Base-by-base conservation (phyloP, 1,140 invertebrate genomes). In the Lutraria rhynchaena region DNA sequence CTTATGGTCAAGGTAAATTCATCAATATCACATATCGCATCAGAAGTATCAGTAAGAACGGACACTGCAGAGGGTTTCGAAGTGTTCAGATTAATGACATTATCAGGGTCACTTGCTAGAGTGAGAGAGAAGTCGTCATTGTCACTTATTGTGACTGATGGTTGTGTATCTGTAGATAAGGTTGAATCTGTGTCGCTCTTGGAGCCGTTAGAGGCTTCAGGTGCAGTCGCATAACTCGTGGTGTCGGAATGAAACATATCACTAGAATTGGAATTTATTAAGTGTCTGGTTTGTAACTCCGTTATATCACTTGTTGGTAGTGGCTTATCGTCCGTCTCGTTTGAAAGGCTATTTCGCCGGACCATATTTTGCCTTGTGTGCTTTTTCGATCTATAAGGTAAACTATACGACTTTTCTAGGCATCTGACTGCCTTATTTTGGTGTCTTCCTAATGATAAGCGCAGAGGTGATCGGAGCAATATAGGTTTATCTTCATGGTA, bases 11-110 rank as follows among this genome's bases (percentile, higher is more conserved):
- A 33, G 4, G 51, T 71, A 17, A 55, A 71, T 24, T 57, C 53
- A 24, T 71, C 49, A 35, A 71, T 71, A 24, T 71, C 69, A 49
- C 41, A 49, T 7, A 67, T 49, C 49, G 27, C 22, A 4, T 67
- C 24, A 2, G 63, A 29, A 1, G 17, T 41, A 49, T 67, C 3
- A 1, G 61, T 46, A 7, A 19, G 22, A 41, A 9, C 17, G 1
- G 63, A 49, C 37, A 41, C 15, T 41, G 5, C 37, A 7, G 5
- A 7, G 15, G 37, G 37, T 15, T 41, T 41, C 5, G 15, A 41
- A 15, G 5, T 5, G 5, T 41, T 41, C 37, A 41, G 5, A 7
- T 41, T 15, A 7, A 7, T 41, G 5, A 41, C 5, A 41, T 41
- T 15, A 41, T 41, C 5, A 41, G 37, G 15, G 15, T 41, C 37